Percentiles rank a stretch among this genome's conserved stretches.
These are phyloP conservation scores for Lasioglossum calceatum DNA, from an alignment of 2,888 invertebrate genomes.

Conservation along the genomic window DNA sequence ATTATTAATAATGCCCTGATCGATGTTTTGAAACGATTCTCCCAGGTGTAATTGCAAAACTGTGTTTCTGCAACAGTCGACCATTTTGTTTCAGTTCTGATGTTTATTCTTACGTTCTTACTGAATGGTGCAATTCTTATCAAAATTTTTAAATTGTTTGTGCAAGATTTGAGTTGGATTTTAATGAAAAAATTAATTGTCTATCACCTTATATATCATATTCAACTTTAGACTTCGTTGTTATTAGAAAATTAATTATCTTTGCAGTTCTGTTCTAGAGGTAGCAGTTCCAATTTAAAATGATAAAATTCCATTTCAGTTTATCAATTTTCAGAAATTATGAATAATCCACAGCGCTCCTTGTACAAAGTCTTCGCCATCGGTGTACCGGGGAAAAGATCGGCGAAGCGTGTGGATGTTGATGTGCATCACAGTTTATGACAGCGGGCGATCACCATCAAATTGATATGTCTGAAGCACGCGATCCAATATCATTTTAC, in stretches of 20 bases:
- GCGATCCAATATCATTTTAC: conserved; percentile 56
- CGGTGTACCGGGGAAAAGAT: conserved; percentile 15
- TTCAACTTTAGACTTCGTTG: background rate
- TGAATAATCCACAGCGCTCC: background rate
- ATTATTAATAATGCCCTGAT: background rate
- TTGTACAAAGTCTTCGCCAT: background rate
- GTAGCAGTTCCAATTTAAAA: background rate
- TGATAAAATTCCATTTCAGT: background rate
- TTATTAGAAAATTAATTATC: background rate
- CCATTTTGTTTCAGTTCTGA: background rate
- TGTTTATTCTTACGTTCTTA: background rate
- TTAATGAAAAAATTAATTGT: background rate
- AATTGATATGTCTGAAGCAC: conserved; percentile 58
- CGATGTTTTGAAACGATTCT: conserved; percentile 6
- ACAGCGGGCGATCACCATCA: conserved; percentile 47
- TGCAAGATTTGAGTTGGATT: background rate
- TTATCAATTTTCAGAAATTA: background rate
- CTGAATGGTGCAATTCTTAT: background rate
- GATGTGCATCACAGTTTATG: conserved; percentile 48
- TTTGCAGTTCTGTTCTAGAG: background rate
- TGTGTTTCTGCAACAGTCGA: background rate
- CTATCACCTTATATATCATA: background rate
- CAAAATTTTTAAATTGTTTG: background rate
- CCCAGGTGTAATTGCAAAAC: background rate
- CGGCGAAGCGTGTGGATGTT: conserved; percentile 12